These are phyloP conservation scores for Eristalis arbustorum DNA, from an alignment of 2,888 invertebrate species.

Conservation along the genomic window DNA sequence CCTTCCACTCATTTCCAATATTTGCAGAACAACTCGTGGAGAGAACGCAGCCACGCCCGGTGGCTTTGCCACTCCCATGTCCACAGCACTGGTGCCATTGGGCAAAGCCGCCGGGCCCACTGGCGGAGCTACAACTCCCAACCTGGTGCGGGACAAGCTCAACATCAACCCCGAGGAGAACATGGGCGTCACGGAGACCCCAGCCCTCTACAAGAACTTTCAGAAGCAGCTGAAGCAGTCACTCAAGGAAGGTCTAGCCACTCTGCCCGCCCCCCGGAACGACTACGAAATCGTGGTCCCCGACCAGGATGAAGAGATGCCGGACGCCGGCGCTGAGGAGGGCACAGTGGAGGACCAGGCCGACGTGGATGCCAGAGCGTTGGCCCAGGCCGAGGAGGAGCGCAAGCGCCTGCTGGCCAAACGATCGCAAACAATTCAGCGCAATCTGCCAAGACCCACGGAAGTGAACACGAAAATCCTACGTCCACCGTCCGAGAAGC, in stretches of 20 bases:
- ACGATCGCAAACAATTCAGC: conserved; percentile 92
- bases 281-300: conserved; percentile 99
- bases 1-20: neutral
- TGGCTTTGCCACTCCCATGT: conserved; percentile 83
- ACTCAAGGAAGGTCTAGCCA: conserved; percentile 88
- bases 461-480: conserved; percentile 93
- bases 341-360: conserved; percentile 90
- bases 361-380: conserved; percentile 87
- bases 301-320: conserved; percentile 85
- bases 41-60: conserved; percentile 85
- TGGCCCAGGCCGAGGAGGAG: conserved; percentile 86
- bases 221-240: conserved; percentile 89
- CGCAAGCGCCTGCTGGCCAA: conserved; percentile 83
- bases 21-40: conserved; percentile 83
- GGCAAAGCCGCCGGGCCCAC: conserved; percentile 73
- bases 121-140: conserved; percentile 82
- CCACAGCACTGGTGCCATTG: conserved; percentile 80
- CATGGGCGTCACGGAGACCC: conserved; percentile 86
- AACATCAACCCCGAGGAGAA: conserved; percentile 96
- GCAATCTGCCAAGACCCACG: conserved; percentile 90
- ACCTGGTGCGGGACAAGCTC: conserved; percentile 94
- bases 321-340: conserved; percentile 78
- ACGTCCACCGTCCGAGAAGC: conserved; percentile 87
- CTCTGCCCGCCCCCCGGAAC: conserved; percentile 94
- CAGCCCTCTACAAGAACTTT: conserved; percentile 84